Base-by-base conservation (phyloP, 1,140 invertebrate species). In the Drosophila oshimai region DNA sequence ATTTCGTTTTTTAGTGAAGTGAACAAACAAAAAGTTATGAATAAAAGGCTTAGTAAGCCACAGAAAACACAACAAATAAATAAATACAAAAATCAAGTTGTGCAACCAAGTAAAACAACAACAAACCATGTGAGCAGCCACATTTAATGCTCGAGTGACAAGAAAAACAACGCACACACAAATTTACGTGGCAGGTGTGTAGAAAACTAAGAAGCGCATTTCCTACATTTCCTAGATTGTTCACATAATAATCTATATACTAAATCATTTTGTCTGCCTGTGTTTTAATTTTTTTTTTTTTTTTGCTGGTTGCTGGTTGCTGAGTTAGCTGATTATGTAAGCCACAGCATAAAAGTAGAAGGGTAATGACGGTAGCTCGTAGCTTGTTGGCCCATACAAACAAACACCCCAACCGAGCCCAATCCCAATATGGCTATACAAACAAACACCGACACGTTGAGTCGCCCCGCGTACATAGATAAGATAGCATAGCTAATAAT, bases 401-500 rank as follows among this genome's bases (percentile, higher is more conserved):
- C 67, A 70, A n/a, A n/a, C n/a, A n/a, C n/a, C n/a, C n/a, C n/a
- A n/a, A n/a, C n/a, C n/a, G n/a, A n/a, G n/a, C n/a, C n/a, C n/a
- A n/a, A n/a, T n/a, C 65, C 65, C 67, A 71, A 71, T 67, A 60
- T 71, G 53, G 68, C 67, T 71, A 71, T 71, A 60, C 68, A 71
- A 58, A 70, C 67, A 71, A 58, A 49, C 36, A 49, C 58, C 44
- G 62, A 65, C 60, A 49, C 45, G 41, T 28, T 26, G 31, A 37
- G 29, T 42, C 55, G 13, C 55, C 61, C 74, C n/a, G n/a, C 62
- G 51, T 74, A 72, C 73, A 75, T 72, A 83, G 81, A 87, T 86
- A 86, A 86, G 80, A 86, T 86, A 87, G 80, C 80, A 80, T 86
- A 86, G 84, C 80, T 86, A 86, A 86, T 86, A 86, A 87, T 86